Percentiles rank a stretch among this genome's conserved stretches.
These are phyloP conservation scores for Rhagophthalmus giganteus DNA, from an alignment of 2,888 invertebrate species.

Conservation along the genomic window DNA sequence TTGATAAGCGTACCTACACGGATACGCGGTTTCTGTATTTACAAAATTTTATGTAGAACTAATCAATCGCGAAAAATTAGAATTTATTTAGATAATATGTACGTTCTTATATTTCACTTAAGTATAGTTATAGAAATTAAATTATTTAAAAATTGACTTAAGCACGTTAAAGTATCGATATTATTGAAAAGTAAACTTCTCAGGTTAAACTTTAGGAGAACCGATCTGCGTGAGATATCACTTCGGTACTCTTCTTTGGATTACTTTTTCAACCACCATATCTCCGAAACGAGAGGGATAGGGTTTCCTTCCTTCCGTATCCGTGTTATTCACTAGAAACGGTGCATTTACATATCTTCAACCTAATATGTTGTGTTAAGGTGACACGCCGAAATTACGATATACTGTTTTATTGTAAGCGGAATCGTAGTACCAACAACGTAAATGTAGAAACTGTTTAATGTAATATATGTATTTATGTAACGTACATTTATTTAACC, in stretches of 20 bases:
- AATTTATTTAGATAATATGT: too few species aligned
- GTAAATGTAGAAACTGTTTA: too few species aligned
- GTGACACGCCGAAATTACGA: constrained; percentile 5
- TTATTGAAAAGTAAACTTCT: constrained; percentile 6
- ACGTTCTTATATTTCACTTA: too few species aligned
- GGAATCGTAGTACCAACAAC: too few species aligned
- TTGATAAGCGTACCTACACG: too few species aligned
- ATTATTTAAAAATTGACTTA: too few species aligned
- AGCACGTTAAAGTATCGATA: not conserved
- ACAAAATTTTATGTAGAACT: too few species aligned
- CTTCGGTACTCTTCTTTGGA: constrained; percentile 39
- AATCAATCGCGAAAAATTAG: too few species aligned
- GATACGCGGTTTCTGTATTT: too few species aligned
- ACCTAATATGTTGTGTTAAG: constrained; percentile 18
- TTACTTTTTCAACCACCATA: constrained; percentile 47
- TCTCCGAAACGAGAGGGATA: constrained; percentile 47
- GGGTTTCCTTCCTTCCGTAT: constrained; percentile 51
- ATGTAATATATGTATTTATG: too few species aligned
- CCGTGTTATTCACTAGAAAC: constrained; percentile 40
- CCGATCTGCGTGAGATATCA: constrained; percentile 52
- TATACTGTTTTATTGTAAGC: not conserved
- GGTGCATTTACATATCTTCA: constrained; percentile 41
- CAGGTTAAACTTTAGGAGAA: constrained; percentile 26
- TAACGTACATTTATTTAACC: too few species aligned
- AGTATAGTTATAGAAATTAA: too few species aligned